A percentile compares a stretch with the other conserved stretches of the same genome.
phyloP scores from a whole-genome alignment of 2,113 vertebrate genomes.

The Brachypteracias leptosomus region DNA sequence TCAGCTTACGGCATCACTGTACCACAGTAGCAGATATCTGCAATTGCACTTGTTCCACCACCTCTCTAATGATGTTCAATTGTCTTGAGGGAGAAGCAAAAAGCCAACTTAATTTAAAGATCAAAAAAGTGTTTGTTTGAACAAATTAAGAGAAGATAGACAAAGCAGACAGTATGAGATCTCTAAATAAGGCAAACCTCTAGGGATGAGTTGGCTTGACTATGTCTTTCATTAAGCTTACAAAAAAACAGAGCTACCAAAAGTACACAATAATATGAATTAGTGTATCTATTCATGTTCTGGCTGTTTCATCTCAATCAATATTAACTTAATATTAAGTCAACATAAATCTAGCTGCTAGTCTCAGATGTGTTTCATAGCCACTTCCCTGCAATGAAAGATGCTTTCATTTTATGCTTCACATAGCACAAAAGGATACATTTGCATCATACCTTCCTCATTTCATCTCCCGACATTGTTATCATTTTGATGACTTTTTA shows the following conservation, averaged over 20 bases:
- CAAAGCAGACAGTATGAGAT: background rate
- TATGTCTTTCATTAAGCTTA: background rate
- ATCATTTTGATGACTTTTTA: conserved; percentile 22
- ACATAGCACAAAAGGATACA: background rate
- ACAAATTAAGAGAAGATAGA: conserved; percentile 41
- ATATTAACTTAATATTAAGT: conserved; percentile 38
- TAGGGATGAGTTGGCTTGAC: background rate
- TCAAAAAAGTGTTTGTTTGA: conserved; percentile 17
- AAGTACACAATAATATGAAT: conserved; percentile 17
- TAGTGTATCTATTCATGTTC: background rate
- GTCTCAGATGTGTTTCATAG: conserved; percentile 6
- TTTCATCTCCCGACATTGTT: background rate
- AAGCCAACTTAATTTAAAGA: conserved; percentile 20
- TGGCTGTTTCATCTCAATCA: conserved; percentile 18
- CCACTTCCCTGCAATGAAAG: background rate
- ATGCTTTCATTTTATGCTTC: conserved; percentile 18
- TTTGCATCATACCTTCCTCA: conserved; percentile 14
- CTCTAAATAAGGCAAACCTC: conserved; percentile 1
- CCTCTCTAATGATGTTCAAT: conserved; percentile 5
- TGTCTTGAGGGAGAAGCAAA: conserved; percentile 37
- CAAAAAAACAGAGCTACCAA: background rate
- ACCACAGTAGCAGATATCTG: conserved; percentile 8
- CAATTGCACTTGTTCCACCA: conserved; percentile 12
- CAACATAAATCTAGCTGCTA: conserved; percentile 9
- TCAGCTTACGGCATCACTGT: background rate